These are phyloP conservation scores for Rhombomys opimus DNA, from an alignment of 2,113 vertebrate species.

Conservation along the genomic window DNA sequence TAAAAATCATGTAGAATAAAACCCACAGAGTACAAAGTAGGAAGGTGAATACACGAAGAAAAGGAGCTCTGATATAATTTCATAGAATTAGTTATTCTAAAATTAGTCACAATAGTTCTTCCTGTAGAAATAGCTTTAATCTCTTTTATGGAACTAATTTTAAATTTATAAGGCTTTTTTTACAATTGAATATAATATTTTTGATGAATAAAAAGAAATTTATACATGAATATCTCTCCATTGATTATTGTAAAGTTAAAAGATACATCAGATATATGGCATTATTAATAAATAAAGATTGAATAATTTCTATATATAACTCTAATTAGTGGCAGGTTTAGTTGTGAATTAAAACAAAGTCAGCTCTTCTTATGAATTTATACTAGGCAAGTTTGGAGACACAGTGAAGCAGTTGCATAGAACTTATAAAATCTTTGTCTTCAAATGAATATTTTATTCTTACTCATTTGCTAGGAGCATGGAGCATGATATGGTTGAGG, in stretches of 20 bases:
- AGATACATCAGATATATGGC: neutral
- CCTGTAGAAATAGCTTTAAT: neutral
- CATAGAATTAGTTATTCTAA: neutral
- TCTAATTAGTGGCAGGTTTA: neutral
- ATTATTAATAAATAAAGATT: neutral
- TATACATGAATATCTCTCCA: neutral
- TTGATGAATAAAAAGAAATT: neutral
- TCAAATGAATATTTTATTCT: neutral
- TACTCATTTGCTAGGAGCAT: neutral
- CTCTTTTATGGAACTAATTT: neutral
- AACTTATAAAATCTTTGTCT: neutral
- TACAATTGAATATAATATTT: neutral
- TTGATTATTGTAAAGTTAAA: neutral
- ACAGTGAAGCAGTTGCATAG: accelerated
- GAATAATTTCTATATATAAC: neutral
- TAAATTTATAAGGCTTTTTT: neutral
- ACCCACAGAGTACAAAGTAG: neutral
- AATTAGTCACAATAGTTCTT: neutral
- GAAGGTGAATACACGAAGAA: neutral
- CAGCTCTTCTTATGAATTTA: slow-evolving; percentile 3
- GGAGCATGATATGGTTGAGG: neutral
- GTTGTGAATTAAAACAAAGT: neutral
- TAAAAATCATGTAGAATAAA: neutral
- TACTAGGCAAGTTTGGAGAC: neutral
- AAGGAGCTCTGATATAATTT: neutral